Conservation (phyloP, 1,140 invertebrate genomes). For the Papilio helenus region DNA sequence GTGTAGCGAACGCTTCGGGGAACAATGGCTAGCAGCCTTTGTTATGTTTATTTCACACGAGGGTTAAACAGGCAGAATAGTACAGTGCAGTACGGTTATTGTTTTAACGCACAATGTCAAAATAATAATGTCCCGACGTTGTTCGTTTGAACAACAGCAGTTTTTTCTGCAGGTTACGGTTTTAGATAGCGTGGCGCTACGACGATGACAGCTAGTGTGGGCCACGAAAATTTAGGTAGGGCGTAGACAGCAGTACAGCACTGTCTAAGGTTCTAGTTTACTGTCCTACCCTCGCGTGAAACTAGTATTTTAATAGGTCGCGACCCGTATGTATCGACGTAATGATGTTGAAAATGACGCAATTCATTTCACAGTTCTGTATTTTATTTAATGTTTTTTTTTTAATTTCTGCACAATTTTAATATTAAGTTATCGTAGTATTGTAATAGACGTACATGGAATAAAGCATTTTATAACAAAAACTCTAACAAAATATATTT, state of each 20-base stretch:
- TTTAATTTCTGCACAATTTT: too few relatives aligned
- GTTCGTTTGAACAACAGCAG: neutral
- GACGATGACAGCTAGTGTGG: too few relatives aligned
- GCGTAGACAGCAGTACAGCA: too few relatives aligned
- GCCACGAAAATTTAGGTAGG: too few relatives aligned
- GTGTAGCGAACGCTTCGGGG: neutral
- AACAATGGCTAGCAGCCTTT: constrained; percentile 11
- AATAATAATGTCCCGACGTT: neutral
- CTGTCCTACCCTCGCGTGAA: neutral
- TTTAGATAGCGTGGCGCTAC: too few relatives aligned
- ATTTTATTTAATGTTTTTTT: neutral
- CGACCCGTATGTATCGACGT: neutral
- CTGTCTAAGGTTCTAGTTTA: neutral
- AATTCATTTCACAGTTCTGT: neutral
- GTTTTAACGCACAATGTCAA: neutral
- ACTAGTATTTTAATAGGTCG: neutral
- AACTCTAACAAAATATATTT: too few relatives aligned
- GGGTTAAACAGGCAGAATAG: neutral
- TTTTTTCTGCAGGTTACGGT: too few relatives aligned
- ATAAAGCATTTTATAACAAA: too few relatives aligned
- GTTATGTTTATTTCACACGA: neutral
- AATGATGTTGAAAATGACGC: neutral
- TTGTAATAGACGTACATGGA: neutral
- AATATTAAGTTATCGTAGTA: neutral
- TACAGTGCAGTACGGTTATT: neutral